These are phyloP conservation scores for Tryphoninae sp. DNA, from an alignment of 2,888 invertebrate genomes.

Conservation along the genomic window DNA sequence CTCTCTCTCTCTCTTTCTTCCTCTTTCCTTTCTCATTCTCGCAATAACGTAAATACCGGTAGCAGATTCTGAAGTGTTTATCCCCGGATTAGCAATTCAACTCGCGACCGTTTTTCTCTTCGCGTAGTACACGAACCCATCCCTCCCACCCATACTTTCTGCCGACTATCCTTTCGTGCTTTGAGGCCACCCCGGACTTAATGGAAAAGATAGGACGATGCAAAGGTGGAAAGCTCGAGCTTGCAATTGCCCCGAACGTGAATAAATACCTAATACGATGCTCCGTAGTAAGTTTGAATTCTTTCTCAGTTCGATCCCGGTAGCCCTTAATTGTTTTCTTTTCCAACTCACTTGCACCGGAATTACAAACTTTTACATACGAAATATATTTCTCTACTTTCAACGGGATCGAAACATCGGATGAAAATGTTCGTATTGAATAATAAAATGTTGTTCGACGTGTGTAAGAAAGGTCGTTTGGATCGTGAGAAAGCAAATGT, in stretches of 20 bases:
- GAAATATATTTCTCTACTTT: not conserved
- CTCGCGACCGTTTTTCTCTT: conserved; percentile 72
- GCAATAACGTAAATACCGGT: conserved; percentile 65
- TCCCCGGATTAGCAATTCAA: conserved; percentile 78
- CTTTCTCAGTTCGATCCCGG: conserved; percentile 44
- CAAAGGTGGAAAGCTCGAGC: conserved; percentile 65
- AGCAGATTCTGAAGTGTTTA: conserved; percentile 73
- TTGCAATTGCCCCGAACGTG: conserved; percentile 55
- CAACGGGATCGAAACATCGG: not conserved
- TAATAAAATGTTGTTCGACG: not conserved
- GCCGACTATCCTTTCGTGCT: conserved; percentile 23
- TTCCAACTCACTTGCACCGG: conserved; percentile 19
- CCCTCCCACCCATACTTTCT: not conserved
- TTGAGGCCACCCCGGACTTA: conserved; percentile 62
- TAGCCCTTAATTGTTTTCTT: conserved; percentile 36
- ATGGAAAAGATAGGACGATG: conserved; percentile 72
- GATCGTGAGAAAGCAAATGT: not conserved
- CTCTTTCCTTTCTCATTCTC: conserved; percentile 37
- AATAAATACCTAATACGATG: conserved; percentile 39
- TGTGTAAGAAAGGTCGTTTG: not conserved
- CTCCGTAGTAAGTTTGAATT: conserved; percentile 67
- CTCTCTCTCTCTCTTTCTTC: conserved; percentile 1
- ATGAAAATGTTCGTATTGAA: not conserved
- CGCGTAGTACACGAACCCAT: conserved; percentile 8
- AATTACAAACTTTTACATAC: conserved; percentile 24